Base-by-base conservation (phyloP, 2,797 vertebrate genomes). In the Rhinogobio ventralis region DNA sequence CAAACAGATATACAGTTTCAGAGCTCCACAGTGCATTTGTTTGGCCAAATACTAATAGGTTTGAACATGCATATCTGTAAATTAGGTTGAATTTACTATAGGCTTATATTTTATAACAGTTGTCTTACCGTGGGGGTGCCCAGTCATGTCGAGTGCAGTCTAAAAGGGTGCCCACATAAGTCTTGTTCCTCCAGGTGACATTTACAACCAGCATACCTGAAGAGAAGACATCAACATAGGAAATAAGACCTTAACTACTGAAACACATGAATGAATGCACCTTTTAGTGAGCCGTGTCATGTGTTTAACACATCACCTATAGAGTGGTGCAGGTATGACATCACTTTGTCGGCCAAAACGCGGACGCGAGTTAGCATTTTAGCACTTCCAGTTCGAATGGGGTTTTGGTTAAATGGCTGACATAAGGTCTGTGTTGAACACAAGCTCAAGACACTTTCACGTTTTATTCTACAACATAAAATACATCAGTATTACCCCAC, bases 151-250 rank as follows among this genome's bases (percentile, higher is more conserved):
- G 95, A 0, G 98, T 99, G 88, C 98, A 99, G 94, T 99, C 98
- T 74, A 99, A 94, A 88, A 99, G 94, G 0, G 98, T 99, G 66
- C 98, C 98, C 85, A 99, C 98, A 0, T 99, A 99, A 0, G 98
- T 99, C 94, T 99, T 99, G 93, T 99, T 99, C 91, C 98, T 96
- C 98, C 98, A 99, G 2, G 98, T 99, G 68, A 99, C 98, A 4
- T 99, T 99, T 53, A 99, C 98, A 90, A 99, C 98, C 93, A 99
- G 93, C 98, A 99, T 99, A 66, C 98, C 98, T 99, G 92, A 3
- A 78, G 90, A 39, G 88, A 53, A 87, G 1, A 75, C 19, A 85
- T 7, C 5, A 55, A n/a, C 3, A 30, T n/a, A 88, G 23, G 17
- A 80, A 62, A 86, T 5, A 84, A 53, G 74, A 42, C 4, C 30